phyloP scores from a whole-genome alignment of 2,888 invertebrate species.

The Pecten maximus region DNA sequence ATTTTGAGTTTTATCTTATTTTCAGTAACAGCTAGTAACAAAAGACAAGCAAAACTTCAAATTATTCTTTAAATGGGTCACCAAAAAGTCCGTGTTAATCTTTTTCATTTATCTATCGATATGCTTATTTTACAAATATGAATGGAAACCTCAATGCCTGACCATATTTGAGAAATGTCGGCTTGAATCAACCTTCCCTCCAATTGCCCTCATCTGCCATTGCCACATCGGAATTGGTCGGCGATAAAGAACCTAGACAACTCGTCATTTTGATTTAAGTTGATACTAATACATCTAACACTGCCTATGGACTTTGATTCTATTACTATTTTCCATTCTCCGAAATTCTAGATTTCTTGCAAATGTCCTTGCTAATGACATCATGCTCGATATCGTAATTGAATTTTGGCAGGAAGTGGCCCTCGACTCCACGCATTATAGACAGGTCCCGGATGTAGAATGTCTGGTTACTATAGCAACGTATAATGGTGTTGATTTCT shows the following conservation, averaged over 20 bases:
- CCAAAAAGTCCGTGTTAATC: too few species aligned
- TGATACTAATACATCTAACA: constrained; percentile 7
- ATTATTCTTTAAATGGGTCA: too few species aligned
- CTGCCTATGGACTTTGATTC: not conserved
- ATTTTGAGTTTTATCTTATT: too few species aligned
- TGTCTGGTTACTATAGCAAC: constrained; percentile 12
- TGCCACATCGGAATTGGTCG: not conserved
- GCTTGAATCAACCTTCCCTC: not conserved
- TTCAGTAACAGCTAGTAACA: too few species aligned
- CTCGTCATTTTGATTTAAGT: constrained; percentile 3
- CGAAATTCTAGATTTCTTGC: constrained; percentile 18
- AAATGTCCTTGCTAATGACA: constrained; percentile 9
- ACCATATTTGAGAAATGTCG: too few species aligned
- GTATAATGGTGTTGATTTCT: not conserved
- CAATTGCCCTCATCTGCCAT: not conserved
- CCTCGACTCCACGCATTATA: not conserved
- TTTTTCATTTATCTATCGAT: too few species aligned
- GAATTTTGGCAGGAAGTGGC: not conserved
- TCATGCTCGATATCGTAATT: not conserved
- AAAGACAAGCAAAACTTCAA: too few species aligned
- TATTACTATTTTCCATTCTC: not conserved
- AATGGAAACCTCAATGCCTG: too few species aligned
- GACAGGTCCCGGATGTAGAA: not conserved
- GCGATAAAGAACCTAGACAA: not conserved
- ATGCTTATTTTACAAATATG: too few species aligned